Percentiles rank a stretch among this genome's conserved stretches.
Evolutionary conservation across 2,888 invertebrate genomes (phyloP).

Genomic region (Lepas anatifera): DNA sequence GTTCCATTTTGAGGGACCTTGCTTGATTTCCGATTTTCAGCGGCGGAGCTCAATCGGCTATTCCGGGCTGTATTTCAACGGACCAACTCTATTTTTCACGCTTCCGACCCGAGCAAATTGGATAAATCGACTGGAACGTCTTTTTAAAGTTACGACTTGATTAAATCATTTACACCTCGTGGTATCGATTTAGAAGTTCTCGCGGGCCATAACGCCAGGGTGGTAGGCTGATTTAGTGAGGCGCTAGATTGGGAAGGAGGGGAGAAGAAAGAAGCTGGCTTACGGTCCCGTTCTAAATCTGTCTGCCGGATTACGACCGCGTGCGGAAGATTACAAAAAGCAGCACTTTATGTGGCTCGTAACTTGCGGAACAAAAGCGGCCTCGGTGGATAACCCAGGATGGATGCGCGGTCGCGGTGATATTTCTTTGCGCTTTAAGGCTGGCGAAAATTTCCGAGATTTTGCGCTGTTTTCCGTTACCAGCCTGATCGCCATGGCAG

Average conservation of each 20-base stretch:
- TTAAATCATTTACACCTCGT: background rate
- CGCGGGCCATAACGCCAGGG: background rate
- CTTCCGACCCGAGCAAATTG: background rate
- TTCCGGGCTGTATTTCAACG: too few relatives aligned
- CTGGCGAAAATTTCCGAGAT: too few relatives aligned
- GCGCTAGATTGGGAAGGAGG: background rate
- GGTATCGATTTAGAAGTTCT: background rate
- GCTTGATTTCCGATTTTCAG: too few relatives aligned
- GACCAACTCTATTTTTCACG: background rate
- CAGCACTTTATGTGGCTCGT: background rate
- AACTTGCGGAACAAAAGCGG: slow-evolving; percentile 1
- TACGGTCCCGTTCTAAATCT: background rate
- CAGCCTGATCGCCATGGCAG: too few relatives aligned
- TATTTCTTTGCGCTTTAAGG: too few relatives aligned
- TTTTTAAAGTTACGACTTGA: background rate
- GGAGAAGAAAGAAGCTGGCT: background rate
- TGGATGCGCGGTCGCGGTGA: too few relatives aligned
- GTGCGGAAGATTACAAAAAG: background rate
- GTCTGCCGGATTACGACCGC: background rate
- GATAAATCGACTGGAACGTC: background rate
- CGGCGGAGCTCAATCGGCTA: too few relatives aligned
- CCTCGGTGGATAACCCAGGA: background rate
- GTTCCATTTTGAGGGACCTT: too few relatives aligned
- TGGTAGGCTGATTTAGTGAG: background rate
- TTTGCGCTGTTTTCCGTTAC: too few relatives aligned